Base-by-base conservation (phyloP, 2,113 vertebrate genomes). In the Pomatostomus ruficeps region DNA sequence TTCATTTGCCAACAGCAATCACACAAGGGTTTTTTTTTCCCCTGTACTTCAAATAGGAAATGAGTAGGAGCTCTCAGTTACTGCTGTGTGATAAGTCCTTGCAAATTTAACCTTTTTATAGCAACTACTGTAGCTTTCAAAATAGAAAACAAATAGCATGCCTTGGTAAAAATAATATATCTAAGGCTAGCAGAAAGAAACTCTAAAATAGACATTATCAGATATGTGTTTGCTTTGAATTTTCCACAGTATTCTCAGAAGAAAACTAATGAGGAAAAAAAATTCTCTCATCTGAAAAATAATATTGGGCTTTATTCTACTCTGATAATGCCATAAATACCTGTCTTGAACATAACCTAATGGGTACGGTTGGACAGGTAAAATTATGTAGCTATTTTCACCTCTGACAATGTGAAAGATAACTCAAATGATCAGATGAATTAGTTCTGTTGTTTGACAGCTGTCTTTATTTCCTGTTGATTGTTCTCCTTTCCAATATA, bases 61-160 rank as follows among this genome's bases (percentile, higher is more conserved):
- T 88, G 93, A 95, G 94, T 96, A 91, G 95, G 93, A 96, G 91
- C 91, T 96, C 95, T 96, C 95, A 96, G 93, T 95, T 94, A 96
- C 93, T 88, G 85, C 91, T 93, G 67, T 95, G 96, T 95, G 95
- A 88, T 94, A 96, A 96, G 86, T 94, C 81, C 95, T 94, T 94
- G 93, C 82, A 97, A 96, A 96, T 95, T 94, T 96, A 96, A 95
- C 94, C 94, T 97, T 96, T 96, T 96, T 96, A 96, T 96, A 96
- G 94, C 90, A 96, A 93, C 90, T 91, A 96, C 82, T 88, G 90
- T 93, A 90, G 90, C 75, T 95, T 97, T 95, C 94, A 94, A 97
- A 97, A 96, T 85, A 96, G 94, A 95, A 97, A 96, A 96, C 88
- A 96, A 96, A 95, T 91, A 96, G 79, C 88, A 94, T 70, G 82